Evolutionary conservation across 1,140 invertebrate species (phyloP).

Genomic region (Apis dorsata): DNA sequence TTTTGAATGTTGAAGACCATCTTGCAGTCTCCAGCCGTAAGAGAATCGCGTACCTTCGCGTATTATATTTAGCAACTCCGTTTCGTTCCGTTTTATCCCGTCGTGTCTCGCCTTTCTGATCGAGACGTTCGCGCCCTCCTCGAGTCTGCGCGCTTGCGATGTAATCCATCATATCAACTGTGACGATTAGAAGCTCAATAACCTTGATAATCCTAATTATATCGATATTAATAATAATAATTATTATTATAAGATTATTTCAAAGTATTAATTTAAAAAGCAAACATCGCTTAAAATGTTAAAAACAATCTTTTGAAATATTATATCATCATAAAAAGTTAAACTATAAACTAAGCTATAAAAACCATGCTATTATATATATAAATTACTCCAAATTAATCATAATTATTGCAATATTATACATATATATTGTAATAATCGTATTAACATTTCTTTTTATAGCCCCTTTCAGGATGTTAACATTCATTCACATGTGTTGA

Average conservation of each 20-base stretch:
- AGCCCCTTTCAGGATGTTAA: background rate
- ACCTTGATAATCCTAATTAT: background rate
- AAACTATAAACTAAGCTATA: background rate
- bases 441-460: background rate
- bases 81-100: conserved; percentile 47
- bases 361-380: background rate
- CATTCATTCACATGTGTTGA: background rate
- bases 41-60: conserved; percentile 64
- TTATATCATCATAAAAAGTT: background rate
- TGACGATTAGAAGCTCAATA: conserved; percentile 25
- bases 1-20: conserved; percentile 41
- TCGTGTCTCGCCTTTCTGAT: conserved; percentile 26
- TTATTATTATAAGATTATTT: background rate
- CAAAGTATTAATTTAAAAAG: background rate
- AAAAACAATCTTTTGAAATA: background rate
- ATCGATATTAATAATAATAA: background rate
- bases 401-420: background rate
- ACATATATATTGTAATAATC: background rate
- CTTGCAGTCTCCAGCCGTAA: conserved; percentile 25
- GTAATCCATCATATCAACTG: background rate
- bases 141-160: conserved; percentile 63
- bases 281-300: no score
- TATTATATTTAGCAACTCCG: conserved; percentile 70
- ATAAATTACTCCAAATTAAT: background rate
- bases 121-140: conserved; percentile 33